These are phyloP conservation scores for Abrostola triplasia DNA, from an alignment of 2,888 invertebrate genomes.

Conservation along the genomic window DNA sequence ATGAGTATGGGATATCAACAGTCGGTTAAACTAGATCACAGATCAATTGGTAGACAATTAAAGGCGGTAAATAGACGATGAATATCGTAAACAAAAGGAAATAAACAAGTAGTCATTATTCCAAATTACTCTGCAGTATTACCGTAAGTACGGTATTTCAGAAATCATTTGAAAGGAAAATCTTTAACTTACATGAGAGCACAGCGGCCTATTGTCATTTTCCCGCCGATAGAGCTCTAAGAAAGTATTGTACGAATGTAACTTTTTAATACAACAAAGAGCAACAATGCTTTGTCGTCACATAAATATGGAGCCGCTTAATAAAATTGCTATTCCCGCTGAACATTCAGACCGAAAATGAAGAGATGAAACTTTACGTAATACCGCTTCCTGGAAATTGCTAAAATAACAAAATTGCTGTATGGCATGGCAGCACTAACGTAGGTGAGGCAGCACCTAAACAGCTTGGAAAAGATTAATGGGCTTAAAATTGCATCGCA, in stretches of 20 bases:
- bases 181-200: no score
- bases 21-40: neutral
- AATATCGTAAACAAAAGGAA: no score
- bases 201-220: no score
- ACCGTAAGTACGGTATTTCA: neutral
- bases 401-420: conserved; percentile 55
- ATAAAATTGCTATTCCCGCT: conserved; percentile 19
- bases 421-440: conserved; percentile 49
- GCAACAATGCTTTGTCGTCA: conserved; percentile 5
- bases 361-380: conserved; percentile 33
- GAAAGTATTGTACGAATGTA: conserved; percentile 6
- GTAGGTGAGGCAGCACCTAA: conserved; percentile 70
- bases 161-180: neutral
- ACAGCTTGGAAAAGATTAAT: conserved; percentile 83
- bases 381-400: conserved; percentile 35
- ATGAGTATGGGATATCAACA: neutral
- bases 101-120: no score
- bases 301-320: conserved; percentile 20
- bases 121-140: no score
- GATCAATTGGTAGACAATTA: neutral
- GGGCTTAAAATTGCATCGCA: conserved; percentile 85
- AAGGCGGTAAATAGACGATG: neutral
- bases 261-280: neutral
- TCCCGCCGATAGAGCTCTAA: neutral
- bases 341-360: conserved; percentile 38